Conservation (phyloP, 1,140 invertebrate genomes). For the Mercenaria mercenaria region DNA sequence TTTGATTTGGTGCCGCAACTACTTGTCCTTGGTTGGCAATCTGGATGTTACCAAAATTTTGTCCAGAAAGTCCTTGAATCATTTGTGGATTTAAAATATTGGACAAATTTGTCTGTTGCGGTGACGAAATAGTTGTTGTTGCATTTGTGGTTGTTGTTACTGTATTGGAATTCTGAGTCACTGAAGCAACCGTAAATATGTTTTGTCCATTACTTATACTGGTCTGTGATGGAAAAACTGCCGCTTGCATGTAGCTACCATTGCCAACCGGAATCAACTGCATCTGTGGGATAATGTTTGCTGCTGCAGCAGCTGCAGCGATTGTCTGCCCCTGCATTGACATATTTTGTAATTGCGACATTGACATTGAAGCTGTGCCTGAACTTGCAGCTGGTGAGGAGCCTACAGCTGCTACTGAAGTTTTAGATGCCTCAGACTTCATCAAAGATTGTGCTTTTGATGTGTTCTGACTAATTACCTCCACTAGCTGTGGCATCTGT, state of each 20-base stretch:
- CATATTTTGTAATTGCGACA: conserved; percentile 49
- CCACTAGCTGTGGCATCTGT: conserved; percentile 21
- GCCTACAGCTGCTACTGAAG: neutral
- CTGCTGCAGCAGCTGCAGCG: conserved; percentile 61
- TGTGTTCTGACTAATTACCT: conserved; percentile 42
- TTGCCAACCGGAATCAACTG: conserved; percentile 58
- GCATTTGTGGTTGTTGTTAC: conserved; percentile 42
- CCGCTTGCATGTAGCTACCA: conserved; percentile 56
- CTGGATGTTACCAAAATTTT: conserved; percentile 51
- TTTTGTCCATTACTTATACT: conserved; percentile 21
- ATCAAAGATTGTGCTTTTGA: conserved; percentile 2
- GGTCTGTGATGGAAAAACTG: conserved; percentile 22
- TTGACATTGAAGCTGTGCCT: conserved; percentile 6
- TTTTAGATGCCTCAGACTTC: neutral
- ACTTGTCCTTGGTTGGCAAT: conserved; percentile 51
- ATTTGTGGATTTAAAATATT: conserved; percentile 44
- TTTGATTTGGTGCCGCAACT: conserved; percentile 54
- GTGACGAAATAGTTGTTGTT: conserved; percentile 36
- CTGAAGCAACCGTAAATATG: conserved; percentile 6
- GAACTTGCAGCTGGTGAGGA: neutral
- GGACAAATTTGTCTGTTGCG: conserved; percentile 37
- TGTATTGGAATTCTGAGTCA: conserved; percentile 35
- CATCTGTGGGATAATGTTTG: conserved; percentile 64
- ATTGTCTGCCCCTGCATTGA: conserved; percentile 65
- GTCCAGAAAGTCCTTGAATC: conserved; percentile 36